Evolutionary conservation across 2,797 vertebrate genomes (phyloP).

Genomic region (Rhincodon typus): DNA sequence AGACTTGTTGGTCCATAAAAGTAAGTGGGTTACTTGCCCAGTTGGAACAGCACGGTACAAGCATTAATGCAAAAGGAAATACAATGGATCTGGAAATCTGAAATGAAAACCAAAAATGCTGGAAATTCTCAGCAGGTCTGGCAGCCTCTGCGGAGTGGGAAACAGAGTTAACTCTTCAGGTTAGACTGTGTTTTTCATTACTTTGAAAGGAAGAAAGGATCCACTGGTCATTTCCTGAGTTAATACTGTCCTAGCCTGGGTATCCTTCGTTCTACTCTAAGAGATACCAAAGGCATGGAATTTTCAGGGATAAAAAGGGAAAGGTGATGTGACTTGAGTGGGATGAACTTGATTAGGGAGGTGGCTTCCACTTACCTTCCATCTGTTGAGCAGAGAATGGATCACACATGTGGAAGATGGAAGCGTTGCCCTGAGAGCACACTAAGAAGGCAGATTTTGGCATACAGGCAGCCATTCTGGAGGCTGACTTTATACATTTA

Average conservation of each 20-base stretch:
- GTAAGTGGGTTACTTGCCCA: background rate
- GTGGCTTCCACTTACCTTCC: background rate
- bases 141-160: too few relatives aligned
- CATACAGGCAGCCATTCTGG: background rate
- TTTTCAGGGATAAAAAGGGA: background rate
- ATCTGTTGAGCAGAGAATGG: conserved; percentile 1
- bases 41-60: background rate
- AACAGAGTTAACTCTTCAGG: too few relatives aligned
- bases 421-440: background rate
- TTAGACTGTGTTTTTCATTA: too few relatives aligned
- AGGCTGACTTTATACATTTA: background rate
- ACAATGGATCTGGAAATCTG: too few relatives aligned
- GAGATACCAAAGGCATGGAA: background rate
- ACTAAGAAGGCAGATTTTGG: background rate
- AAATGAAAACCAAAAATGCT: too few relatives aligned
- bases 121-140: too few relatives aligned
- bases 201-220: background rate
- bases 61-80: too few relatives aligned
- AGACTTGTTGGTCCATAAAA: background rate
- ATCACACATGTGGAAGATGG: background rate
- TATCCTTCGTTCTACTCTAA: background rate
- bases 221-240: background rate
- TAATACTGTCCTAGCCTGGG: background rate
- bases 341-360: background rate
- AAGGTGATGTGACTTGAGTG: background rate